Evolutionary conservation across 2,888 invertebrate species (phyloP).

Genomic region (Polyommatus icarus): DNA sequence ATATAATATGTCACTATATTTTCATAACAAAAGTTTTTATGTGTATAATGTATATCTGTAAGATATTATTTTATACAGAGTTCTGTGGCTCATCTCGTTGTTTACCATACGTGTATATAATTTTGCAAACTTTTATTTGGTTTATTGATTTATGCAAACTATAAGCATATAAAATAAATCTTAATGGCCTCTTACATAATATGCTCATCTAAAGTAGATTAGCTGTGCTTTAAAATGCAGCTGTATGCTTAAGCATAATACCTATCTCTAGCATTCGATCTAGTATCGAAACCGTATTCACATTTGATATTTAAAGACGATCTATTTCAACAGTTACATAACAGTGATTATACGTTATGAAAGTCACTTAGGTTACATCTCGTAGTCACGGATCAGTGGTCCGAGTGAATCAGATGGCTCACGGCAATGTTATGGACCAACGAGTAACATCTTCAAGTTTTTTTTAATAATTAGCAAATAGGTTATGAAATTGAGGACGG

Average conservation of each 20-base stretch:
- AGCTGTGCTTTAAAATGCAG: not conserved
- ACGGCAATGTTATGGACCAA: conserved; percentile 18
- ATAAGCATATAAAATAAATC: not conserved
- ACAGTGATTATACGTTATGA: conserved; percentile 22
- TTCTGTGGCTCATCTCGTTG: no score
- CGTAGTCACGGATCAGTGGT: conserved; percentile 20
- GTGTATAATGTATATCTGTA: no score
- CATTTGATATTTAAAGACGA: conserved; percentile 23
- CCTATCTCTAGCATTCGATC: not conserved
- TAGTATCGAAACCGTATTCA: not conserved
- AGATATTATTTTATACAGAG: no score
- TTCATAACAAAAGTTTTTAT: no score
- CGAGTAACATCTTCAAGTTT: conserved; percentile 6
- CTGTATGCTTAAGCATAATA: not conserved
- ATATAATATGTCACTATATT: no score
- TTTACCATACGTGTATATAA: no score
- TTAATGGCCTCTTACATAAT: not conserved
- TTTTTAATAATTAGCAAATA: not conserved
- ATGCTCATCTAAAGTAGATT: not conserved
- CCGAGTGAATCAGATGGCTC: conserved; percentile 22
- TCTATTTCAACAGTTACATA: conserved; percentile 22
- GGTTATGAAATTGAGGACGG: not conserved
- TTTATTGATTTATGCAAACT: not conserved
- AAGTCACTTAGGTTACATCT: conserved; percentile 19
- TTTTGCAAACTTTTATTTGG: not conserved